Evolutionary conservation across 2,113 vertebrate genomes (phyloP).

Genomic region (Corythornis vintsioides): DNA sequence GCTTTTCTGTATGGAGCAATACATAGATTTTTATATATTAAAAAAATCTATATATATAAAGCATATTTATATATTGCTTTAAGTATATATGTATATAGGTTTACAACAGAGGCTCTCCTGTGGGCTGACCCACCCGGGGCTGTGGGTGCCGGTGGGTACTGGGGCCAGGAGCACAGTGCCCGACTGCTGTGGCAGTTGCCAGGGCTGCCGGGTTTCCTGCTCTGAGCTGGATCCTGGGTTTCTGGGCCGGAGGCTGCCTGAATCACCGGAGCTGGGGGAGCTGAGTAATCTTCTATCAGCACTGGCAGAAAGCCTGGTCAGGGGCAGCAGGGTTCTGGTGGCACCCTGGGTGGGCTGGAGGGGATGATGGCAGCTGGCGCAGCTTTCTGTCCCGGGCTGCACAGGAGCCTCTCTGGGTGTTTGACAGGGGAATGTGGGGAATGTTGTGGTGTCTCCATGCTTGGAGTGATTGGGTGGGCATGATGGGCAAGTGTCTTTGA

Average conservation of each 20-base stretch:
- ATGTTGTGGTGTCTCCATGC: fast-evolving
- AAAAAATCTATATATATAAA: not conserved
- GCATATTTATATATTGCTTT: not conserved
- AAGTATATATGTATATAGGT: not conserved
- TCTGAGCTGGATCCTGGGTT: fast-evolving
- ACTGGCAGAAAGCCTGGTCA: not conserved
- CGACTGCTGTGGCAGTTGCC: fast-evolving
- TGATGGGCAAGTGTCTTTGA: not conserved
- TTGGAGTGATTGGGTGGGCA: fast-evolving
- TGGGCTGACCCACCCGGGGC: not conserved
- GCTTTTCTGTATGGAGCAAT: not conserved
- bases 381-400: fast-evolving
- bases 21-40: not conserved
- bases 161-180: fast-evolving
- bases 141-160: not conserved
- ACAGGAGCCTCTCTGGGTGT: fast-evolving
- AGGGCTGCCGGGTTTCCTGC: not conserved
- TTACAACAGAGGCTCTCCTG: not conserved
- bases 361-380: not conserved
- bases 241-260: not conserved
- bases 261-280: slow-evolving; percentile 29
- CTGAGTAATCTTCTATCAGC: not conserved
- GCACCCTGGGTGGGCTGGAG: not conserved
- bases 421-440: not conserved
- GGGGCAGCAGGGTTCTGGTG: fast-evolving